Percentiles rank a stretch among this genome's conserved stretches.
phyloP scores from a whole-genome alignment of 2,888 invertebrate species.

The Trichopoda pennipes region DNA sequence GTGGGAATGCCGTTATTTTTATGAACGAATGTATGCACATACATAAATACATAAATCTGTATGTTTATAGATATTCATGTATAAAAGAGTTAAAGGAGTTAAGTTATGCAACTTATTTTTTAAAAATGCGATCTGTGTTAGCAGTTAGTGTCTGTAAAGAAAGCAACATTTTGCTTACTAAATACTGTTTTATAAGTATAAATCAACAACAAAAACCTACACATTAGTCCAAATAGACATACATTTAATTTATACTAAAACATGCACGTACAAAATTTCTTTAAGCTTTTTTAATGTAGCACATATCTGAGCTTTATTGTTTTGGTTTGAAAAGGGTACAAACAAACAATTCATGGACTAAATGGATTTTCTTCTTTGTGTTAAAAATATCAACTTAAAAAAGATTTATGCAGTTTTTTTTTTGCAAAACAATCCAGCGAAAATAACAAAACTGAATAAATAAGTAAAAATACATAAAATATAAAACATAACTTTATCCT shows the following conservation, averaged over 20 bases:
- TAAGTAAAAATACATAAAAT: constrained; percentile 22
- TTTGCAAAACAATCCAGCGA: neutral
- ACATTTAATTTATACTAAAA: neutral
- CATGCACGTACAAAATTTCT: neutral
- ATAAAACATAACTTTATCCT: no score
- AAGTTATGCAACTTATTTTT: constrained; percentile 54
- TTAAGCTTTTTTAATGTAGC: neutral
- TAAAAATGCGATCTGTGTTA: constrained; percentile 45
- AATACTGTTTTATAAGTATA: constrained; percentile 1
- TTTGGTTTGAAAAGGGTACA: constrained; percentile 51
- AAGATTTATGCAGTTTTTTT: constrained; percentile 62
- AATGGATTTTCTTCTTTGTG: constrained; percentile 56
- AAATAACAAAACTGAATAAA: constrained; percentile 28
- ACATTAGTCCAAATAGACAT: neutral
- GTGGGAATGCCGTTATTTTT: neutral
- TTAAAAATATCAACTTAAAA: constrained; percentile 60
- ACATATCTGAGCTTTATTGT: constrained; percentile 20
- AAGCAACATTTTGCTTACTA: constrained; percentile 32
- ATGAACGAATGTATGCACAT: neutral
- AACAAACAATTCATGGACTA: constrained; percentile 60
- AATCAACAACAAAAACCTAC: neutral
- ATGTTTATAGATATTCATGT: constrained; percentile 13
- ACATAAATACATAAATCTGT: neutral
- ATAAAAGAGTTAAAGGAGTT: constrained; percentile 30
- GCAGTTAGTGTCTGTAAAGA: constrained; percentile 47